Evolutionary conservation across 2,797 vertebrate species (phyloP), one percentile per base, ranked within the genome.

Genomic region (Corythornis leucogaster): DNA sequence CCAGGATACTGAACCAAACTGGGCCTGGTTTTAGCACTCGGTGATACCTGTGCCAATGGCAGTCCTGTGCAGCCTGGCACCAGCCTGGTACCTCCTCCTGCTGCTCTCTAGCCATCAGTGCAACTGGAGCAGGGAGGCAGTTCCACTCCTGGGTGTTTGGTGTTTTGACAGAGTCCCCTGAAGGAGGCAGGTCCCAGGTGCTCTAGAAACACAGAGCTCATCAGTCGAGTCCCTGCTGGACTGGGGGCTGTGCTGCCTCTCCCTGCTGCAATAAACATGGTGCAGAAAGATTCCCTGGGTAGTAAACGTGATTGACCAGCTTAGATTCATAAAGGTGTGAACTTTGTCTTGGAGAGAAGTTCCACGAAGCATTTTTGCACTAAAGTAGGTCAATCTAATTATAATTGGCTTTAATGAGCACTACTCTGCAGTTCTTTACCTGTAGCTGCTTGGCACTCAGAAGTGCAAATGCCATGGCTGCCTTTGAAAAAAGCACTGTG

Each of bases 341-440:
- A 53, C 45, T 59, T 67, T 2, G 3, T 87, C 88, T 87, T 35
- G 6, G 75, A 75, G 64, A 69, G 68, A 80, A 79, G 83, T 96
- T 90, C 71, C 57, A 26, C 28, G 3, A 43, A 80, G 64, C 7
- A 0, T 93, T 92, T 90, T 58, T 83, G 30, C 70, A 71, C 63
- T 45, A 8, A 88, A 91, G 78, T 86, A 91, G 80, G 85, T 87
- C 94, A 92, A 74, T 94, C 57, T 91, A 87, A 94, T 95, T 93
- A 79, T 86, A 84, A 91, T 86, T 92, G 77, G 55, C 77, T 94
- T 77, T 95, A 96, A 95, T 92, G 81, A 93, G 92, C 58, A 4
- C 69, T 59, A 20, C 57, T 89, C 63, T 48, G 80, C 86, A 18
- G 61, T 59, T 73, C 70, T 92, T 82, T 92, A 95, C 88, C 93